phyloP scores from a whole-genome alignment of 2,113 vertebrate species.

The Arenaria interpres region DNA sequence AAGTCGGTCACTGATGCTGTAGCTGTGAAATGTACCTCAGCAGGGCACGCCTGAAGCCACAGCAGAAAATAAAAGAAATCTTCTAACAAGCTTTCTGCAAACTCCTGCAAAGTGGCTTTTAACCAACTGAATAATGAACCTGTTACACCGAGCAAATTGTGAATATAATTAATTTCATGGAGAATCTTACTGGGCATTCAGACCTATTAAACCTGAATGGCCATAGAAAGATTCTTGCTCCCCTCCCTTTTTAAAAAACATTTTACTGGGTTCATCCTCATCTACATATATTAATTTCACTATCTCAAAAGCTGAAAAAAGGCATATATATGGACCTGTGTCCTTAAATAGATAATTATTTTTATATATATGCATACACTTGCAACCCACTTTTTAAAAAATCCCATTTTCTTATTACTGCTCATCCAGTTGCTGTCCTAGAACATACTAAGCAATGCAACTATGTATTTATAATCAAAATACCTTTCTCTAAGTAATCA shows the following conservation, averaged over 20 bases:
- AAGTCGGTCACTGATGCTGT: background rate
- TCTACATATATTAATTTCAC: background rate
- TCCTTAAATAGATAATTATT: background rate
- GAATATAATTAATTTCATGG: background rate
- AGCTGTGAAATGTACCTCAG: background rate
- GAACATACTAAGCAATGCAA: background rate
- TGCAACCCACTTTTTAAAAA: background rate
- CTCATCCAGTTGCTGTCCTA: background rate
- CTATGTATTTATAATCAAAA: background rate
- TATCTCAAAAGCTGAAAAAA: background rate
- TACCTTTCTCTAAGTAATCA: background rate
- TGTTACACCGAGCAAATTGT: background rate
- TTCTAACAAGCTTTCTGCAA: background rate
- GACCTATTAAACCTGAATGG: background rate
- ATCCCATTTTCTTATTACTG: background rate
- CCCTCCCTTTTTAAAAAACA: background rate
- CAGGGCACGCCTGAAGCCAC: background rate
- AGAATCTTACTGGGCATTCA: background rate
- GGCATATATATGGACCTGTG: background rate
- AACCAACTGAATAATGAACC: background rate
- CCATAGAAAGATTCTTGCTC: background rate
- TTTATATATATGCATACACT: background rate
- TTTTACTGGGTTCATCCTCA: background rate
- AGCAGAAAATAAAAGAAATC: background rate
- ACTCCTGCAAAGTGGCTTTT: background rate